phyloP scores from a whole-genome alignment of 1,140 invertebrate species.

The Bombus cullumanus region DNA sequence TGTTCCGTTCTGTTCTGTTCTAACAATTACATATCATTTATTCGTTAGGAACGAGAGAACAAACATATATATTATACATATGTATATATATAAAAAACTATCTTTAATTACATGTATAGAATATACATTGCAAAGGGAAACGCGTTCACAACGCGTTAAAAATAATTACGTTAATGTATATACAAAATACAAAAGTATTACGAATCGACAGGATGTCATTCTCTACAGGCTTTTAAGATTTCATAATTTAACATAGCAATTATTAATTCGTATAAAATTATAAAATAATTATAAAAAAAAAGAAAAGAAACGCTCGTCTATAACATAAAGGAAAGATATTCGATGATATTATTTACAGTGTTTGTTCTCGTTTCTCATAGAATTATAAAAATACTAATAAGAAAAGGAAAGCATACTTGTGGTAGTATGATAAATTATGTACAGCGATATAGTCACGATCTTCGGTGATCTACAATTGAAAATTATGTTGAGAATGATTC shows the following conservation, averaged over 20 bases:
- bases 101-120: conserved; percentile 8
- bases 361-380: not conserved
- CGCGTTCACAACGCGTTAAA: not conserved
- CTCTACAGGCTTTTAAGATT: not conserved
- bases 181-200: conserved; percentile 36
- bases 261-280: not conserved
- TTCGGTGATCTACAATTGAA: conserved; percentile 73
- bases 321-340: not conserved
- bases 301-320: not conserved
- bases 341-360: conserved; percentile 49
- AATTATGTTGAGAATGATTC: conserved; percentile 81
- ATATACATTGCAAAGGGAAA: not conserved
- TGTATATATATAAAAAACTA: not conserved
- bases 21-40: not conserved
- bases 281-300: not conserved
- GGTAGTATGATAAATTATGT: conserved; percentile 26
- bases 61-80: not conserved
- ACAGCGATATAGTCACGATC: conserved; percentile 27
- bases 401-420: not conserved
- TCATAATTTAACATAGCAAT: not conserved
- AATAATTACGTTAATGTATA: not conserved
- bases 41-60: conserved; percentile 16
- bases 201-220: too few species aligned
- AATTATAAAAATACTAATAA: not conserved
- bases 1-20: too few species aligned